Evolutionary conservation across 2,888 invertebrate genomes (phyloP).

Genomic region (Azorinus chamasolen): DNA sequence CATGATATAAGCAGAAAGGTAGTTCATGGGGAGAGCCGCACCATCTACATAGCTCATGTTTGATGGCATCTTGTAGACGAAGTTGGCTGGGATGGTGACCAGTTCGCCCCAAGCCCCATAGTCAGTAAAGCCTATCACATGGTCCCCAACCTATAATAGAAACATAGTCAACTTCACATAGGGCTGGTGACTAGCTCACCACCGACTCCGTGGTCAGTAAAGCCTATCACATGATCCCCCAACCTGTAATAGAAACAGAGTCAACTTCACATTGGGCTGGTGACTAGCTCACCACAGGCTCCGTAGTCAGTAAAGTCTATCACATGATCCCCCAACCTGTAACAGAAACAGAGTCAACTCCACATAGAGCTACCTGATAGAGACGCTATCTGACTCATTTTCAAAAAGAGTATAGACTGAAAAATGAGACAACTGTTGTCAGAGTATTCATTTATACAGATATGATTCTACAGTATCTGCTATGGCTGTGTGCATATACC

Average conservation of each 20-base stretch:
- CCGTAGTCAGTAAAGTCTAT: constrained; percentile 94
- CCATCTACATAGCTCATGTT: constrained; percentile 92
- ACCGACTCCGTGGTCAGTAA: constrained; percentile 95
- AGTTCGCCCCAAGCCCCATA: constrained; percentile 95
- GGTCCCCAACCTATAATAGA: constrained; percentile 84
- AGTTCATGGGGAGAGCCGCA: constrained; percentile 94
- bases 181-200: constrained; percentile 94
- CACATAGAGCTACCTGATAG: no score
- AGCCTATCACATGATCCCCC: constrained; percentile 91
- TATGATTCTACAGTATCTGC: no score
- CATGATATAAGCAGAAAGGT: constrained; percentile 94
- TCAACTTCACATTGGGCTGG: no score
- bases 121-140: constrained; percentile 94
- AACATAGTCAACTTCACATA: no score
- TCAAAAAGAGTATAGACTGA: no score
- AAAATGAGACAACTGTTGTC: no score
- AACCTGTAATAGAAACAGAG: constrained; percentile 78
- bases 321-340: constrained; percentile 88
- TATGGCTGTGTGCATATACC: no score
- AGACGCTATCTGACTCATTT: no score
- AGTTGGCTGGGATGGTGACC: constrained; percentile 92
- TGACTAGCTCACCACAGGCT: constrained; percentile 95
- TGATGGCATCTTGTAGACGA: constrained; percentile 91
- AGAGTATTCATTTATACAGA: no score
- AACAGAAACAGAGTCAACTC: no score